Conservation (phyloP, 2,888 invertebrate species). For the Lithosia quadra region DNA sequence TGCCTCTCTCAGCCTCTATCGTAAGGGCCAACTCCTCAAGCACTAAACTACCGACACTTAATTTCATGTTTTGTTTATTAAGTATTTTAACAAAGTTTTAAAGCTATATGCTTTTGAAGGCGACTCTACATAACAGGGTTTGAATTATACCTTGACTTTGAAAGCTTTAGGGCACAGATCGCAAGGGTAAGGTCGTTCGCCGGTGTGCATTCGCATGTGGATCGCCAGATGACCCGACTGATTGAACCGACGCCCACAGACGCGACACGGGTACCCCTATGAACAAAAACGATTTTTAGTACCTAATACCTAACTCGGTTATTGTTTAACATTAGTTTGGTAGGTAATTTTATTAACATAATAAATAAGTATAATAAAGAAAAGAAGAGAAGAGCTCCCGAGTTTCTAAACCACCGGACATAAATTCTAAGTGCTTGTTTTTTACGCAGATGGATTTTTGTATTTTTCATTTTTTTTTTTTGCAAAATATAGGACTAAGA, state of each 20-base stretch:
- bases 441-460: too few relatives aligned
- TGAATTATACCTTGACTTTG: slow-evolving; percentile 76
- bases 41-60: too few relatives aligned
- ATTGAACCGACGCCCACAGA: slow-evolving; percentile 86
- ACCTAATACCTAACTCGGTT: neutral
- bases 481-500: too few relatives aligned
- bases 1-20: too few relatives aligned
- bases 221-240: slow-evolving; percentile 87
- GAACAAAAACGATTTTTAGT: slow-evolving; percentile 30
- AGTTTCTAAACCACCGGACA: too few relatives aligned
- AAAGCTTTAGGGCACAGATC: slow-evolving; percentile 85
- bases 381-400: too few relatives aligned
- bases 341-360: too few relatives aligned
- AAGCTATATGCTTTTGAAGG: neutral
- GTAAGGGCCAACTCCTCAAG: too few relatives aligned
- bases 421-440: too few relatives aligned
- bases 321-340: too few relatives aligned
- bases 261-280: slow-evolving; percentile 85
- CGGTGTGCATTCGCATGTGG: slow-evolving; percentile 87
- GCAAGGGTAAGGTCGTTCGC: slow-evolving; percentile 87
- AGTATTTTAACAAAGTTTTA: neutral
- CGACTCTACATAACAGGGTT: neutral
- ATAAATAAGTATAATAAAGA: too few relatives aligned
- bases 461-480: too few relatives aligned
- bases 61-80: neutral